A percentile compares a stretch with the other conserved stretches of the same genome.
These are phyloP conservation scores for Hippocampus abdominalis DNA, from an alignment of 2,113 vertebrate species.

Conservation along the genomic window DNA sequence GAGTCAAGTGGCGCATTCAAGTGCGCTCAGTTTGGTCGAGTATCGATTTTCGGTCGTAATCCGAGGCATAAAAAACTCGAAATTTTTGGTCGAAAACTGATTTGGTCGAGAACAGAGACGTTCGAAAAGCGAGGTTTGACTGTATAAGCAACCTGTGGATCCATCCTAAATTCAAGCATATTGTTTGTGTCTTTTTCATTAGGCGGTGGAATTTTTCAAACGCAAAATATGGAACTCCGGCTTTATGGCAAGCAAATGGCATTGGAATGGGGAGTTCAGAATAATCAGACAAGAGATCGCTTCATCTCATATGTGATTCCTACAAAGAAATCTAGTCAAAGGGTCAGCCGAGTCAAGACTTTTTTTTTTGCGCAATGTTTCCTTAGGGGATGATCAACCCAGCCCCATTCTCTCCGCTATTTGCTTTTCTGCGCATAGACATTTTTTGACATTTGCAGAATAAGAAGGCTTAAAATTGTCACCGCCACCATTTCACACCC, in stretches of 20 bases:
- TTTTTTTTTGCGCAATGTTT: neutral
- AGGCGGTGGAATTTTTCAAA: too few relatives aligned
- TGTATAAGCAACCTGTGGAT: too few relatives aligned
- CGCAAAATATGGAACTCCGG: neutral
- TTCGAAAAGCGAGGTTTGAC: too few relatives aligned
- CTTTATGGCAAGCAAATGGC: neutral
- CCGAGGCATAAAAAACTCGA: too few relatives aligned
- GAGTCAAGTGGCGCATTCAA: too few relatives aligned
- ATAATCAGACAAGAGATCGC: too few relatives aligned
- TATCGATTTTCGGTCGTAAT: too few relatives aligned
- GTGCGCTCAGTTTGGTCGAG: too few relatives aligned
- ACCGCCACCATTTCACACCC: constrained; percentile 38
- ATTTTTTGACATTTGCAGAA: constrained; percentile 7
- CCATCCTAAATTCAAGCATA: too few relatives aligned
- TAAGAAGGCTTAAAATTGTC: constrained; percentile 40
- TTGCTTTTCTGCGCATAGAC: neutral
- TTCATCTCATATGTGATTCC: neutral
- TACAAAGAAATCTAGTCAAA: neutral
- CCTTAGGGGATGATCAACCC: neutral
- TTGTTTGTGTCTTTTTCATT: too few relatives aligned
- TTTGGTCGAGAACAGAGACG: too few relatives aligned
- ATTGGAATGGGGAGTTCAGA: neutral
- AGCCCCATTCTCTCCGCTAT: constrained; percentile 4
- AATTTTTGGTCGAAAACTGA: too few relatives aligned
- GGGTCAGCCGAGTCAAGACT: neutral